Evolutionary conservation across 2,888 invertebrate genomes (phyloP), one percentile per base, ranked within the genome.

Genomic region (Ephialtes manifestator): DNA sequence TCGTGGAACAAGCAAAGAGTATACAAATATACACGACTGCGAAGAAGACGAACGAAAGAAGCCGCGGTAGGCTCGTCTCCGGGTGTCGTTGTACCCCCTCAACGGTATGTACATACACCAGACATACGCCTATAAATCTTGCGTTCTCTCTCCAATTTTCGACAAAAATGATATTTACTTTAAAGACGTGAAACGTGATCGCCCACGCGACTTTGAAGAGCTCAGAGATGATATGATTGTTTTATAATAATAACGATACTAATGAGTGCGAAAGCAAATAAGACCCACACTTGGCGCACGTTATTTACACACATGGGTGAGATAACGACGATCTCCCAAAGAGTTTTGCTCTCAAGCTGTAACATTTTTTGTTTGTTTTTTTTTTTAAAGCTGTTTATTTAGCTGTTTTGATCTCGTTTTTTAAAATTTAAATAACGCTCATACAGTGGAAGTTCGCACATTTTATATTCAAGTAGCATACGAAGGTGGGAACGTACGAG

Each of bases 1-100:
- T 86, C 80, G 81, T 85, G 81, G 58, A 78, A 81, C 78, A 48
- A 63, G 63, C 18, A 39, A 63, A 10, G 35, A 39, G 11, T 18
- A n/a, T 7, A 39, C 63, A 18, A 63, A 24, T 24, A 28, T 5
- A n/a, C n/a, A 63, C 63, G 60, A 31, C 28, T 18, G 39, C 63
- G n/a, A 65, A n/a, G 39, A 43, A 65, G 18, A 20, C 18, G n/a
- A 20, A 11, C n/a, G 43, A 65, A 65, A 39, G 4, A 28, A 68
- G 28, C 18, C 20, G 39, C 7, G 4, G 18, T 39, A 39, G 63
- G 63, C 67, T 67, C 67, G 43, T 20, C 20, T 11, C n/a, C 20
- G 31, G 13, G 18, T 43, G 67, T 11, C 20, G 15, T 63, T 63
- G 31, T 35, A 31, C 35, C 3, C 1, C 18, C 15, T 15, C 60